Evolutionary conservation across 2,113 vertebrate genomes (phyloP).

Genomic region (Bambusicola thoracicus): DNA sequence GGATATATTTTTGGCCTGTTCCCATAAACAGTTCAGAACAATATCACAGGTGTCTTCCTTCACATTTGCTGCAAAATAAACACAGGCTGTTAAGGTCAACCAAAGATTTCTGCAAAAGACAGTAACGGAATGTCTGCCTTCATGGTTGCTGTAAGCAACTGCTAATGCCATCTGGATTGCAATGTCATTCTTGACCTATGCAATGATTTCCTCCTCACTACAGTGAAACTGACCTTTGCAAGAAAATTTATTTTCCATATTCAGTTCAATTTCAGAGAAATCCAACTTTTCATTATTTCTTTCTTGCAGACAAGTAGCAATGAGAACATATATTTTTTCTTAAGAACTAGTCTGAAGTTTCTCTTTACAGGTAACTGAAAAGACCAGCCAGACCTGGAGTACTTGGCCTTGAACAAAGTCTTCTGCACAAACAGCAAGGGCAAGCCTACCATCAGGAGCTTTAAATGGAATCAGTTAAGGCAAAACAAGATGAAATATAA

Average conservation of each 20-base stretch:
- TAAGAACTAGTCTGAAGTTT: not conserved
- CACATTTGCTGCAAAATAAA: not conserved
- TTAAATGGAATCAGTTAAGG: not conserved
- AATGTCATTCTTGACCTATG: not conserved
- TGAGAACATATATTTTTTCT: not conserved
- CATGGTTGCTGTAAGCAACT: not conserved
- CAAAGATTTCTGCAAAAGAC: not conserved
- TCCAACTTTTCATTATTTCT: not conserved
- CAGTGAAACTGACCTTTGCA: not conserved
- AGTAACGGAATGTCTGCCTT: not conserved
- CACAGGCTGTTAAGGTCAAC: not conserved
- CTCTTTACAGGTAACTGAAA: fast-evolving
- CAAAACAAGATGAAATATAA: not conserved
- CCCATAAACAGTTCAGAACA: not conserved
- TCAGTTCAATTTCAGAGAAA: not conserved
- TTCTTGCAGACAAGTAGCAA: not conserved
- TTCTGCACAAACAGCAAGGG: not conserved
- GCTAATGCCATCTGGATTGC: not conserved
- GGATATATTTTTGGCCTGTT: not conserved
- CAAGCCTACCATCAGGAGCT: not conserved
- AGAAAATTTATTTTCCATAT: not conserved
- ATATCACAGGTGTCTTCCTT: not conserved
- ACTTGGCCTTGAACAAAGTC: not conserved
- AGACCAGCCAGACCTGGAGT: not conserved
- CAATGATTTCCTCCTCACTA: not conserved